Evolutionary conservation across 2,113 vertebrate genomes (phyloP).

Genomic region (Hemichromis elongatus): DNA sequence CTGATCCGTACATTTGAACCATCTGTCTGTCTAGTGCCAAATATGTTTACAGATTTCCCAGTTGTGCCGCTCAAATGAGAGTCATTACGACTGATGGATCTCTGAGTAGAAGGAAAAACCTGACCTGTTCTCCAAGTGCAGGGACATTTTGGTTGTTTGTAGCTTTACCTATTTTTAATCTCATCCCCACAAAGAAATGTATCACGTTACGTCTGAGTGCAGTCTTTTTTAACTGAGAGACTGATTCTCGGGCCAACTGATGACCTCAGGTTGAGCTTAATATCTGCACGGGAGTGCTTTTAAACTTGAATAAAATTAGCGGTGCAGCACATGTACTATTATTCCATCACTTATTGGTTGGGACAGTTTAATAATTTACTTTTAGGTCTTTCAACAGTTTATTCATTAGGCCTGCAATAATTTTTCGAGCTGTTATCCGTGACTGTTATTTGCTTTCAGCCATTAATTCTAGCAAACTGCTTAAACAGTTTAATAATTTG

Average conservation of each 20-base stretch:
- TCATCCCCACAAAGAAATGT: neutral
- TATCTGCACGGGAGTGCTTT: neutral
- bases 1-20: conserved; percentile 26
- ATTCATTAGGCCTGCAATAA: neutral
- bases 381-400: neutral
- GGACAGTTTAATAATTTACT: neutral
- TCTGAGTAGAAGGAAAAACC: conserved; percentile 8
- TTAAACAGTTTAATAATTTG: neutral
- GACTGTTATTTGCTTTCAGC: neutral
- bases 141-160: neutral
- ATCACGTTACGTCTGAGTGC: neutral
- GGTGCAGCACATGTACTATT: neutral
- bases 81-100: conserved; percentile 28
- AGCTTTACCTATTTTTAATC: neutral
- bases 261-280: neutral
- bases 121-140: neutral
- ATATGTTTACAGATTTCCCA: conserved; percentile 43
- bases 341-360: neutral
- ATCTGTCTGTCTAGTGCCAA: conserved; percentile 40
- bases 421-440: neutral
- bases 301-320: neutral
- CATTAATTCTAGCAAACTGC: neutral
- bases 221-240: neutral
- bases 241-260: neutral
- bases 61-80: conserved; percentile 7